Percentiles rank a stretch among this genome's conserved stretches.
Conservation (phyloP, 2,888 invertebrate genomes). For the Bombylius major region DNA sequence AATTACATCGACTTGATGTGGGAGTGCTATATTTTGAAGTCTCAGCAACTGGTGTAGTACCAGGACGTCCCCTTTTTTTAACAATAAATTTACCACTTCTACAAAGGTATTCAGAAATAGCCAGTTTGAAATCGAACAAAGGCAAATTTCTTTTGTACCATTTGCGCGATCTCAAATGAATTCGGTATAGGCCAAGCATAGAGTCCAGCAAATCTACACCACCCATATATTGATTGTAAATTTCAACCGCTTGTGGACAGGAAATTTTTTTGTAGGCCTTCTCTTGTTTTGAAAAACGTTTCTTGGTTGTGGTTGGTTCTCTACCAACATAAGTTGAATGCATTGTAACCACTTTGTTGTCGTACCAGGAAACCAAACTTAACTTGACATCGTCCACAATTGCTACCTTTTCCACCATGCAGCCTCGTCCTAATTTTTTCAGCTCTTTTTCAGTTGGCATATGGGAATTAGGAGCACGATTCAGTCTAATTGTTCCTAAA, state of each 20-base stretch:
- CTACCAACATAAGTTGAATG: not conserved
- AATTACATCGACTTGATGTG: too few species aligned
- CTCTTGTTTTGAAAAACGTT: too few species aligned
- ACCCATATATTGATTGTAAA: constrained; percentile 1
- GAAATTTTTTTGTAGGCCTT: not conserved
- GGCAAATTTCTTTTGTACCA: constrained; percentile 1
- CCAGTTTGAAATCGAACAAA: too few species aligned
- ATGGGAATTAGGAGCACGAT: too few species aligned
- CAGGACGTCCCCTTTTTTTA: too few species aligned
- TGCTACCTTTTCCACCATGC: not conserved
- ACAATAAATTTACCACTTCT: too few species aligned
- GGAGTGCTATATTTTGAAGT: too few species aligned
- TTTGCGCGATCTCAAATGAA: not conserved
- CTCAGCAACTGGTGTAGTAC: too few species aligned
- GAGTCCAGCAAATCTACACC: not conserved
- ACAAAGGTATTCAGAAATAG: too few species aligned
- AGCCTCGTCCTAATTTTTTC: not conserved
- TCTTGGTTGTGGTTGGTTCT: not conserved
- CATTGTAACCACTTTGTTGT: constrained; percentile 1
- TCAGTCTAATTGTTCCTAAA: constrained; percentile 1
- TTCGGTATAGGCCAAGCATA: constrained; percentile 1
- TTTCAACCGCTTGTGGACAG: not conserved
- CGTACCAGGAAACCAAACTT: constrained; percentile 1
- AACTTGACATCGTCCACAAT: not conserved
- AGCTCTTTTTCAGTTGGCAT: not conserved